A percentile compares a stretch with the other conserved stretches of the same genome.
Evolutionary conservation across 2,113 vertebrate species (phyloP).

Genomic region (Oreotrochilus melanogaster): DNA sequence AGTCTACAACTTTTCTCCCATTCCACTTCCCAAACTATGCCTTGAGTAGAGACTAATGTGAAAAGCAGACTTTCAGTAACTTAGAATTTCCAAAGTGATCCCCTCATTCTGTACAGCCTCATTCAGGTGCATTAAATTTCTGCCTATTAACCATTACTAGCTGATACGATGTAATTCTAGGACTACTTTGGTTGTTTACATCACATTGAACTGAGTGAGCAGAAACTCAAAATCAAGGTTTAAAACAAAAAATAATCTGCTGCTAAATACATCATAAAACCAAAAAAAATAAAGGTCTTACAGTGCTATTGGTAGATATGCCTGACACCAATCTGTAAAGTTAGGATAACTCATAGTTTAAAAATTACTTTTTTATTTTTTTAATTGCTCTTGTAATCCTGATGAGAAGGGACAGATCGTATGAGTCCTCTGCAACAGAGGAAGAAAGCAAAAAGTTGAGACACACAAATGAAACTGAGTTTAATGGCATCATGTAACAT

Average conservation of each 20-base stretch:
- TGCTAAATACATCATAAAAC: not conserved
- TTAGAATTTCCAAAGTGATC: accelerated
- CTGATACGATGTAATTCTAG: not conserved
- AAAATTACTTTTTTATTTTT: too few relatives aligned
- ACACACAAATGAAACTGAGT: not conserved
- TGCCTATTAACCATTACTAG: not conserved
- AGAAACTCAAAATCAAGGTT: not conserved
- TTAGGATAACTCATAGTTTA: too few relatives aligned
- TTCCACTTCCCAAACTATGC: not conserved
- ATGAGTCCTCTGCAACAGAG: accelerated
- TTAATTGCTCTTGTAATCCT: not conserved
- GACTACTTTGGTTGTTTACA: not conserved
- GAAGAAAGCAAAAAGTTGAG: accelerated
- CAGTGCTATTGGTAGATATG: not conserved
- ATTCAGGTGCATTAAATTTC: not conserved
- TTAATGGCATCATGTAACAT: not conserved
- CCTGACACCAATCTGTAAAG: not conserved
- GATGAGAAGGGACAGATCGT: not conserved
- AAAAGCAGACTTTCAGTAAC: not conserved
- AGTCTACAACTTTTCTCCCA: not conserved
- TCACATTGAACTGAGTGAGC: not conserved
- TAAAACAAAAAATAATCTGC: not conserved
- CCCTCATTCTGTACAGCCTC: not conserved
- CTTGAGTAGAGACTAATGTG: not conserved
- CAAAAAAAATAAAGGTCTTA: too few relatives aligned